These are phyloP conservation scores for Drosophila nasuta DNA, from an alignment of 1,140 invertebrate genomes.

Conservation along the genomic window DNA sequence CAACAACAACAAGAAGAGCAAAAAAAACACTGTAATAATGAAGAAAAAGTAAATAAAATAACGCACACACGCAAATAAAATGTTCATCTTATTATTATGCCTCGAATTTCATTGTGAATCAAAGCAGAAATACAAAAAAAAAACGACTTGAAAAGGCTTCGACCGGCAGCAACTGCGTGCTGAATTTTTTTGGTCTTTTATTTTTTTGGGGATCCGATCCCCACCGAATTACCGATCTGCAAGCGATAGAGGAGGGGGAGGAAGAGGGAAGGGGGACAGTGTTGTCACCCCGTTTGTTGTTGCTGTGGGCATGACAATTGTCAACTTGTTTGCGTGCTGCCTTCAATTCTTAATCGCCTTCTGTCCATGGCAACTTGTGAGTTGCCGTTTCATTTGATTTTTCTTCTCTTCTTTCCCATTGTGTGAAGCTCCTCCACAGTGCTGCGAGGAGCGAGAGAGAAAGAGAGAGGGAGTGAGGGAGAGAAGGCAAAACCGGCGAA, in stretches of 20 bases:
- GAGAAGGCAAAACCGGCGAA: slow-evolving; percentile 8
- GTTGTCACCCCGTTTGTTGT: slow-evolving; percentile 13
- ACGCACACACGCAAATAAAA: slow-evolving; percentile 60
- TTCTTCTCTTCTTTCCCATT: slow-evolving; percentile 18
- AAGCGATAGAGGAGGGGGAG: neutral
- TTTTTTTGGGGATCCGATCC: slow-evolving; percentile 14
- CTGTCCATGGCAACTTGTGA: slow-evolving; percentile 71
- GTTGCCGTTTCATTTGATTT: slow-evolving; percentile 63
- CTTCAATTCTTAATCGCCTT: slow-evolving; percentile 80
- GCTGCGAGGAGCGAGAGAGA: neutral
- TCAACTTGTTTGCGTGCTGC: slow-evolving; percentile 79
- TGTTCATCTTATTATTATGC: slow-evolving; percentile 81
- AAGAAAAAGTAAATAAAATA: slow-evolving; percentile 36
- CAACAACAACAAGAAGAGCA: no score
- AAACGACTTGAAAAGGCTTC: slow-evolving; percentile 65
- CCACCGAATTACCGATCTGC: slow-evolving; percentile 3
- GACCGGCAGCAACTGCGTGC: slow-evolving; percentile 52
- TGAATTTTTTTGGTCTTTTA: slow-evolving; percentile 19
- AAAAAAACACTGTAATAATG: slow-evolving; percentile 11
- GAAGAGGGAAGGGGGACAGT: neutral
- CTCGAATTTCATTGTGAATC: slow-evolving; percentile 74
- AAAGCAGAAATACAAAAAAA: slow-evolving; percentile 44
- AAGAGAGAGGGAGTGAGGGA: neutral
- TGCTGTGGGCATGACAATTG: slow-evolving; percentile 73
- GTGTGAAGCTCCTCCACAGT: slow-evolving; percentile 23